Conservation (phyloP, 1,140 invertebrate species). For the Vanessa tameamea region DNA sequence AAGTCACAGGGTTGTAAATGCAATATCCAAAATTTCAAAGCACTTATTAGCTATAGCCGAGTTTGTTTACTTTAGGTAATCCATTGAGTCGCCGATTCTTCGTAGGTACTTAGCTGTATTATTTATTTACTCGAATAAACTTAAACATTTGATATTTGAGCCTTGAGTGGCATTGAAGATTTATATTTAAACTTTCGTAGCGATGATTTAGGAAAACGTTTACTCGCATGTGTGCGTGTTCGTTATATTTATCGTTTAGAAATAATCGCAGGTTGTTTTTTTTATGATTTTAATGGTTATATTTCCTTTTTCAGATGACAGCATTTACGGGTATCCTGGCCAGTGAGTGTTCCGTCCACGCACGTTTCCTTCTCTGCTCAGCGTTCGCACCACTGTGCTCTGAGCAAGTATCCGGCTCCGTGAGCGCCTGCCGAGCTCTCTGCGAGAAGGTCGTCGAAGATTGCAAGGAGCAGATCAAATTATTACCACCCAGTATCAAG, state of each 20-base stretch:
- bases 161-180: slow-evolving; percentile 17
- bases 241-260: background rate
- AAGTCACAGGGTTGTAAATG: slow-evolving; percentile 24
- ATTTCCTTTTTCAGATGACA: slow-evolving; percentile 83
- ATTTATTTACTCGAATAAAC: slow-evolving; percentile 68
- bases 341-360: slow-evolving; percentile 92
- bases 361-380: slow-evolving; percentile 94
- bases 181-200: slow-evolving; percentile 13
- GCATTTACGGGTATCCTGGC: slow-evolving; percentile 89
- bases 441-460: slow-evolving; percentile 90
- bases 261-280: background rate
- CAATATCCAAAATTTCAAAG: background rate
- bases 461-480: slow-evolving; percentile 88
- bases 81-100: slow-evolving; percentile 56
- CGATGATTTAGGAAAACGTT: background rate
- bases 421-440: slow-evolving; percentile 92
- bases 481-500: slow-evolving; percentile 86
- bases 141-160: slow-evolving; percentile 60
- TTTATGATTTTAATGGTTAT: slow-evolving; percentile 1
- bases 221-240: background rate
- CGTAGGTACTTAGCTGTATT: slow-evolving; percentile 59
- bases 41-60: slow-evolving; percentile 33
- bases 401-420: slow-evolving; percentile 90
- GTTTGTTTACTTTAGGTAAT: slow-evolving; percentile 65
- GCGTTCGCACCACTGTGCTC: slow-evolving; percentile 96